These are phyloP conservation scores for Schrankia costaestrigalis DNA, from an alignment of 2,888 invertebrate species.

Conservation along the genomic window DNA sequence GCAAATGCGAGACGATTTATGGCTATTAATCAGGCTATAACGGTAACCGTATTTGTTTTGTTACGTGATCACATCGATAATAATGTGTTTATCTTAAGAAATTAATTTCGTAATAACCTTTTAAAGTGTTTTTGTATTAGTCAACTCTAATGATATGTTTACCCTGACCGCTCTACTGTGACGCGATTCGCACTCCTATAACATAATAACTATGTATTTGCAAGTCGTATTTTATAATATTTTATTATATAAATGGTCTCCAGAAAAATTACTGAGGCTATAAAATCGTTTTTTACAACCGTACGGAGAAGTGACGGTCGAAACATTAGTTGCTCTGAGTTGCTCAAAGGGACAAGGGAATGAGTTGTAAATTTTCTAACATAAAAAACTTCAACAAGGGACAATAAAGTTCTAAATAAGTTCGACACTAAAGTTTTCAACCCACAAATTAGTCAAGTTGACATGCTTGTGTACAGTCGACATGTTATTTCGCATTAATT, in stretches of 20 bases:
- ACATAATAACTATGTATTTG: conserved; percentile 21
- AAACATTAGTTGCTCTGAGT: conserved; percentile 50
- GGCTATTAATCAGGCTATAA: conserved; percentile 54
- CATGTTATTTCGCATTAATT: conserved; percentile 41
- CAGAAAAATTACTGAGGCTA: conserved; percentile 36
- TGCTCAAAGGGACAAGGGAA: conserved; percentile 43
- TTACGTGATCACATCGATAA: conserved; percentile 58
- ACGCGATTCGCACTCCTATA: conserved; percentile 8
- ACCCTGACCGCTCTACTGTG: conserved; percentile 16
- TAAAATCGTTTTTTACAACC: conserved; percentile 51
- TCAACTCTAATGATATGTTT: conserved; percentile 42
- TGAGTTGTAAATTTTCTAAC: conserved; percentile 51
- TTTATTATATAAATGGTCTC: conserved; percentile 37
- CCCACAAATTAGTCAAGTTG: conserved; percentile 47
- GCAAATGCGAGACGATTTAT: conserved; percentile 66
- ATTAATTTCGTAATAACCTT: conserved; percentile 54
- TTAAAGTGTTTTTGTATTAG: conserved; percentile 62
- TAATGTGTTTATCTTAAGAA: conserved; percentile 58
- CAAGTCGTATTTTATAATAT: conserved; percentile 39
- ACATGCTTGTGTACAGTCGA: conserved; percentile 33
- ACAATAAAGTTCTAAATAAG: conserved; percentile 38
- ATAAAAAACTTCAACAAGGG: conserved; percentile 34
- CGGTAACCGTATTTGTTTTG: conserved; percentile 54
- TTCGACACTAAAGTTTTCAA: conserved; percentile 37
- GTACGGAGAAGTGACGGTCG: conserved; percentile 40